A percentile compares a stretch with the other conserved stretches of the same genome.
These are phyloP conservation scores for Micromys minutus DNA, from an alignment of 2,113 vertebrate genomes.

Conservation along the genomic window DNA sequence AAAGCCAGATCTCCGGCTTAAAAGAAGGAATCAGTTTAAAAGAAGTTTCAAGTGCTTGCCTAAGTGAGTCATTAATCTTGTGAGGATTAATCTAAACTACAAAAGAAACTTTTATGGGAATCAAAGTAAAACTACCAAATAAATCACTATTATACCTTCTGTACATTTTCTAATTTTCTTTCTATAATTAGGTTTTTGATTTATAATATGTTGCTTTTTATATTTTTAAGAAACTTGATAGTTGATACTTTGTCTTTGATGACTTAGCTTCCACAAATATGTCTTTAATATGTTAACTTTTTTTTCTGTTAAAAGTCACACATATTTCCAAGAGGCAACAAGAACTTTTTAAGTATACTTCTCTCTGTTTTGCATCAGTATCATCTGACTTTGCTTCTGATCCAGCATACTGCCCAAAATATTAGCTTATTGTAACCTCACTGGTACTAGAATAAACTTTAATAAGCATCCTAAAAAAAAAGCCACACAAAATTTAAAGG, in stretches of 20 bases:
- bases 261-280: slow-evolving; percentile 3
- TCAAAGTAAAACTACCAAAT: slow-evolving; percentile 74
- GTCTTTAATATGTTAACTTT: slow-evolving; percentile 54
- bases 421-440: slow-evolving; percentile 2
- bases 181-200: slow-evolving; percentile 75
- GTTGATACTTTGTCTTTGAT: slow-evolving; percentile 46
- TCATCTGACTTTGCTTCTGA: slow-evolving; percentile 29
- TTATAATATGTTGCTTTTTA: slow-evolving; percentile 68
- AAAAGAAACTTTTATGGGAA: slow-evolving; percentile 74
- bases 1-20: neutral
- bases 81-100: slow-evolving; percentile 63
- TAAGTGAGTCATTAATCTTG: slow-evolving; percentile 71
- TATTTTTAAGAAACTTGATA: slow-evolving; percentile 54
- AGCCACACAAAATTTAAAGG: neutral
- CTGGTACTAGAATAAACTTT: slow-evolving; percentile 2
- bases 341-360: slow-evolving; percentile 15
- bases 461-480: neutral
- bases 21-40: slow-evolving; percentile 30
- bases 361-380: slow-evolving; percentile 28
- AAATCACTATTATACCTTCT: slow-evolving; percentile 60
- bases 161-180: slow-evolving; percentile 68
- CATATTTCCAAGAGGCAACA: neutral
- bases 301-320: neutral
- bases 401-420: neutral
- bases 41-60: slow-evolving; percentile 41